A percentile compares a stretch with the other conserved stretches of the same genome.
These are phyloP conservation scores for Perca fluviatilis DNA, from an alignment of 2,113 vertebrate species.

Conservation along the genomic window DNA sequence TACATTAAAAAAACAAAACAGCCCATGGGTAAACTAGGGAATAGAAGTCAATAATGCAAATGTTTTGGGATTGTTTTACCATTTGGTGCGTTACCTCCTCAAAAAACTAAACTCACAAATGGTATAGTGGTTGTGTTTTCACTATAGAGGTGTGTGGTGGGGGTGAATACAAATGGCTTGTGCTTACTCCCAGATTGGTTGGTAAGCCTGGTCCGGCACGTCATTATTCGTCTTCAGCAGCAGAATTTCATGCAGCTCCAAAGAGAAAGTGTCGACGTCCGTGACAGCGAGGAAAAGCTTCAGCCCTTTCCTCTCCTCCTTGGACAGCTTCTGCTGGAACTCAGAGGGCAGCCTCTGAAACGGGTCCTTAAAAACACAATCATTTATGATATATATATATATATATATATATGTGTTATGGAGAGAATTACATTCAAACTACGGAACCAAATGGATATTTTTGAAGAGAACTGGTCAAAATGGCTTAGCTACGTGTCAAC, in stretches of 20 bases:
- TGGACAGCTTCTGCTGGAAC: slow-evolving; percentile 69
- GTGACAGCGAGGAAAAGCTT: slow-evolving; percentile 73
- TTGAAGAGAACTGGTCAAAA: too few species aligned
- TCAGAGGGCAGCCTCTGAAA: slow-evolving; percentile 66
- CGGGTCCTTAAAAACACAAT: slow-evolving; percentile 70
- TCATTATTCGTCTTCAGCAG: slow-evolving; percentile 76
- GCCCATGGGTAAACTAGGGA: background rate
- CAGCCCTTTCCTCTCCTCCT: slow-evolving; percentile 55
- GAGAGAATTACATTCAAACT: too few species aligned
- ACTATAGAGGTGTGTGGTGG: background rate
- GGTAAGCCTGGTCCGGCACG: slow-evolving; percentile 48
- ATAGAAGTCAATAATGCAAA: background rate
- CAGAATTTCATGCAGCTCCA: slow-evolving; percentile 84
- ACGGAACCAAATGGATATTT: too few species aligned
- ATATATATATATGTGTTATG: too few species aligned
- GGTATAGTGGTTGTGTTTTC: slow-evolving; percentile 31
- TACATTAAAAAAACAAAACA: background rate
- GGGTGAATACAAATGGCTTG: background rate
- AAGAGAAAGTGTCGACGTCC: slow-evolving; percentile 69
- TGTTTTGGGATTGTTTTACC: slow-evolving; percentile 22
- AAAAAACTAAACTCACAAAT: slow-evolving; percentile 40
- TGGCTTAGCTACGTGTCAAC: too few species aligned
- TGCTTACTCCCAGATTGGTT: slow-evolving; percentile 80
- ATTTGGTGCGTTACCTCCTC: slow-evolving; percentile 43
- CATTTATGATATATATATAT: too few species aligned